These are phyloP conservation scores for Sphaeramia orbicularis DNA, from an alignment of 2,797 vertebrate genomes.

Conservation along the genomic window DNA sequence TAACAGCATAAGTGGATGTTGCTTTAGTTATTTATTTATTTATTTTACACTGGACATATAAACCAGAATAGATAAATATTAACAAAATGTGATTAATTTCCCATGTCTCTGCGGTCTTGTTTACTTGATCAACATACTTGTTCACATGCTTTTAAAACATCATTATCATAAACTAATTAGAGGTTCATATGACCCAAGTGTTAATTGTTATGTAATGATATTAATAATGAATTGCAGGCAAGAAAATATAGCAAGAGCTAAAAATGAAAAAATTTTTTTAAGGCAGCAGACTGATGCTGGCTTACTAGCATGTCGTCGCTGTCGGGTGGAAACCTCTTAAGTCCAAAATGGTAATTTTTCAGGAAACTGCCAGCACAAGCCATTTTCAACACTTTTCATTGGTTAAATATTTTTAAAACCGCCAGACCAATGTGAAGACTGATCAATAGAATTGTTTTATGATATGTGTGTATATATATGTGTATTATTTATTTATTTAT, in stretches of 20 bases:
- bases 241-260: neutral
- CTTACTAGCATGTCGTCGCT: neutral
- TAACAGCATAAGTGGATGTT: too few species aligned
- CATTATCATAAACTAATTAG: neutral
- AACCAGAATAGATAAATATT: neutral
- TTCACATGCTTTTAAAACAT: slow-evolving; percentile 12
- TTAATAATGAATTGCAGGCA: neutral
- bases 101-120: neutral
- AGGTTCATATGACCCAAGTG: slow-evolving; percentile 1
- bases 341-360: too few species aligned
- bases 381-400: too few species aligned
- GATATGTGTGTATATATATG: too few species aligned
- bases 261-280: neutral
- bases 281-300: neutral
- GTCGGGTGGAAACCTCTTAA: too few species aligned
- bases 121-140: slow-evolving; percentile 4
- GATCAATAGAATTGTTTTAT: neutral
- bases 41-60: too few species aligned
- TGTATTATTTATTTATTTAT: too few species aligned
- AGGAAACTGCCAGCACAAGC: too few species aligned
- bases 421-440: too few species aligned
- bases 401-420: too few species aligned
- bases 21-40: too few species aligned
- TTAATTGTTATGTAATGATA: slow-evolving; percentile 1
- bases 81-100: neutral